phyloP scores from a whole-genome alignment of 2,888 invertebrate species.

The Acleris literana region DNA sequence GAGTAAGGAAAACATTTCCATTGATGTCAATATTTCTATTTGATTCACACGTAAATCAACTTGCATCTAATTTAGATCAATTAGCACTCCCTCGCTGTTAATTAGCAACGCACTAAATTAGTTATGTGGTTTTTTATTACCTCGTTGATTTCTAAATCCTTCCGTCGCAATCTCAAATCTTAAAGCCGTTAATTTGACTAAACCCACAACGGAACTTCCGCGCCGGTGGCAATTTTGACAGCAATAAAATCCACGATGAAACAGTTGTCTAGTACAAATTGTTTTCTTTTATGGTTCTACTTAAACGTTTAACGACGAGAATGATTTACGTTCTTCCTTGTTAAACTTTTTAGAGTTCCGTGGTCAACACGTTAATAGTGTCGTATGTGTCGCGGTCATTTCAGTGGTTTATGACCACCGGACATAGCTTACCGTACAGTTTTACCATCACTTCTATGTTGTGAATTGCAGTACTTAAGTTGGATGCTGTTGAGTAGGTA shows the following conservation, averaged over 20 bases:
- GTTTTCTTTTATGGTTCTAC: slow-evolving; percentile 35
- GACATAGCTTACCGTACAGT: neutral
- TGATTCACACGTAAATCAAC: too few relatives aligned
- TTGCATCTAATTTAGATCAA: too few relatives aligned
- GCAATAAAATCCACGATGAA: slow-evolving; percentile 27
- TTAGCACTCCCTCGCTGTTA: too few relatives aligned
- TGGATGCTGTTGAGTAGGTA: too few relatives aligned
- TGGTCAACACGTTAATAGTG: slow-evolving; percentile 3
- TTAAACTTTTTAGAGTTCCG: slow-evolving; percentile 14
- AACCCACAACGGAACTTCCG: slow-evolving; percentile 30
- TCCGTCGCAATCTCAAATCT: neutral
- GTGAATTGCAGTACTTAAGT: too few relatives aligned
- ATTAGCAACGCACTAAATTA: too few relatives aligned
- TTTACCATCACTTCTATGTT: neutral
- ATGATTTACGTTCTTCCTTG: slow-evolving; percentile 28
- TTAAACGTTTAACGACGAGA: slow-evolving; percentile 27
- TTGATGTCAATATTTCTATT: too few relatives aligned
- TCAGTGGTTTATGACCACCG: too few relatives aligned
- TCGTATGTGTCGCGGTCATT: neutral
- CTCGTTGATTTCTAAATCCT: too few relatives aligned
- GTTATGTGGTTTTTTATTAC: too few relatives aligned
- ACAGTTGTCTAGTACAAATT: slow-evolving; percentile 36
- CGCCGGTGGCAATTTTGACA: slow-evolving; percentile 34
- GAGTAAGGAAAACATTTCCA: too few relatives aligned
- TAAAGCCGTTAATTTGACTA: slow-evolving; percentile 20